A percentile compares a stretch with the other conserved stretches of the same genome.
Evolutionary conservation across 2,888 invertebrate species (phyloP).

Genomic region (Lagria hirta): DNA sequence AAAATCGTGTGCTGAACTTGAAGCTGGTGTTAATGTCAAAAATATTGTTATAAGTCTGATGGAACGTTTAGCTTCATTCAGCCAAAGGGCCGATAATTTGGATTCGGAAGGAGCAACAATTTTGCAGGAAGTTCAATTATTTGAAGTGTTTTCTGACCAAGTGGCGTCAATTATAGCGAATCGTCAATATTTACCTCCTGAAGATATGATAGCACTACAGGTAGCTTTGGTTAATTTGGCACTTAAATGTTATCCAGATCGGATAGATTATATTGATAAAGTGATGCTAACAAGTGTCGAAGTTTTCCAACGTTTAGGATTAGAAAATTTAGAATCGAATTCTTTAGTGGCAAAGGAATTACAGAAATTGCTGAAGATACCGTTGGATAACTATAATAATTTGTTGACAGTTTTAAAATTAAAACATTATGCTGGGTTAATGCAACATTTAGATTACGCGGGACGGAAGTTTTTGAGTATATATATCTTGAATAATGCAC

Average conservation of each 20-base stretch:
- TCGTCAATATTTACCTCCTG: constrained; percentile 90
- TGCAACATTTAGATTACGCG: constrained; percentile 81
- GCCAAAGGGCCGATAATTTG: constrained; percentile 70
- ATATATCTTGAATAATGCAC: constrained; percentile 84
- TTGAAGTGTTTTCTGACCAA: constrained; percentile 98
- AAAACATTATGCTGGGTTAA: constrained; percentile 80
- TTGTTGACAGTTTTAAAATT: constrained; percentile 84
- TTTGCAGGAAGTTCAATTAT: constrained; percentile 81
- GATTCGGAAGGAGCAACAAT: constrained; percentile 46
- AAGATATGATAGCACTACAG: constrained; percentile 95
- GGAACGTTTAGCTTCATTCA: constrained; percentile 83
- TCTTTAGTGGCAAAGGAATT: constrained; percentile 90
- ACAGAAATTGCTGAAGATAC: constrained; percentile 89
- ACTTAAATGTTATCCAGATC: constrained; percentile 93
- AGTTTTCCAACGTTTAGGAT: constrained; percentile 82
- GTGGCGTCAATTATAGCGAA: constrained; percentile 93
- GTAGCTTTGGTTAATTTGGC: constrained; percentile 93
- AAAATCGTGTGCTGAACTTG: constrained; percentile 95
- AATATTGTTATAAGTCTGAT: constrained; percentile 97
- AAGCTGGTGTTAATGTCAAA: constrained; percentile 95
- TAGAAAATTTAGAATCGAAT: constrained; percentile 77
- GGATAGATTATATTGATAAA: constrained; percentile 92
- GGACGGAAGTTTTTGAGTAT: constrained; percentile 84
- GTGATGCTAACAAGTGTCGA: constrained; percentile 87
- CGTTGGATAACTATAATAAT: constrained; percentile 93